Evolutionary conservation across 2,888 invertebrate species (phyloP).

Genomic region (Ophioninae sp.): DNA sequence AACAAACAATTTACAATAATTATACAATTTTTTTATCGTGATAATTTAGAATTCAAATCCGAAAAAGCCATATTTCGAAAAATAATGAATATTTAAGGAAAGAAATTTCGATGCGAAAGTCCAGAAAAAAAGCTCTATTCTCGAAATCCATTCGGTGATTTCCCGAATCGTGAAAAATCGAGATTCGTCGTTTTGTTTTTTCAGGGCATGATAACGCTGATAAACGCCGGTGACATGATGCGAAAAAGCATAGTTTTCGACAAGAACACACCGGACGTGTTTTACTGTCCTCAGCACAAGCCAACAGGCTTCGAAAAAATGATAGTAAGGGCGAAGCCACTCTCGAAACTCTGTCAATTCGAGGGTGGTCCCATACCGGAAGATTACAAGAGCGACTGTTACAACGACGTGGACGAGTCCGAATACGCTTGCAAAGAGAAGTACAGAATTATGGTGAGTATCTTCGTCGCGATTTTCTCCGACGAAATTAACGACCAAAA

Average conservation of each 20-base stretch:
- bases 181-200: background rate
- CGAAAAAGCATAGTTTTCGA: slow-evolving; percentile 90
- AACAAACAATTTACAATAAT: background rate
- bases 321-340: slow-evolving; percentile 86
- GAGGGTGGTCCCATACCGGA: slow-evolving; percentile 87
- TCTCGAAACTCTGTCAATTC: slow-evolving; percentile 88
- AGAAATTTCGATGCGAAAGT: too few species aligned
- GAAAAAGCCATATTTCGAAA: too few species aligned
- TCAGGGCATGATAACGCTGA: slow-evolving; percentile 64
- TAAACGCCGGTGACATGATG: slow-evolving; percentile 86
- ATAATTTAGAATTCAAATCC: too few species aligned
- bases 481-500: background rate
- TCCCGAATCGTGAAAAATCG: background rate
- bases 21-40: too few species aligned
- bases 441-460: slow-evolving; percentile 88
- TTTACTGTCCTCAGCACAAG: slow-evolving; percentile 90
- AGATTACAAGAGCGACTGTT: slow-evolving; percentile 90
- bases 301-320: slow-evolving; percentile 89
- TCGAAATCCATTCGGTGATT: background rate
- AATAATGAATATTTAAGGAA: too few species aligned
- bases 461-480: too few species aligned
- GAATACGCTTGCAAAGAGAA: slow-evolving; percentile 92
- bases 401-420: slow-evolving; percentile 90
- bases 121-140: background rate
- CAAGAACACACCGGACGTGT: slow-evolving; percentile 90